Evolutionary conservation across 2,113 vertebrate genomes (phyloP), one percentile per base, ranked within the genome.

Genomic region (Campylorhamphus procurvoides): DNA sequence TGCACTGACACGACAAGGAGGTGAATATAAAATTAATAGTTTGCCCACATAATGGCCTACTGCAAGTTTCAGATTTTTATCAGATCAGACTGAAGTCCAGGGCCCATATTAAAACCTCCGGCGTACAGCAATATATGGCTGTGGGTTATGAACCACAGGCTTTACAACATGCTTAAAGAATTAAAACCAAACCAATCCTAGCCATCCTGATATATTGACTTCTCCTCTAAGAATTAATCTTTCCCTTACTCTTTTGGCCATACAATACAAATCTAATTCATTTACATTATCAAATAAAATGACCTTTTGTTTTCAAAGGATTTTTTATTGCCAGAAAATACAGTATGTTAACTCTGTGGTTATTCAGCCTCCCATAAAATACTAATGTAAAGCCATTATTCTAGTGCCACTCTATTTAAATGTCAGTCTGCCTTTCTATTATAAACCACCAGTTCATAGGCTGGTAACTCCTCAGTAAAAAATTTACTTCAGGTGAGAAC

Each of bases 21-120:
- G 99, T 99, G 98, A 98, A 98, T 98, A 96, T 98, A 97, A 97
- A 98, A 99, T 98, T 98, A 98, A 99, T 98, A 94, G 96, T 98
- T 97, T 97, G 96, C 97, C 97, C 97, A 97, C 95, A 87, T 98
- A 98, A 98, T 97, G 92, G 97, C 96, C 95, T 97, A 46, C 96
- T 94, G 97, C 94, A 97, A 97, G 95, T 97, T 97, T 95, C 94
- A 96, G 96, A 95, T 96, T 97, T 96, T 96, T 94, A 96, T 98
- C 97, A 84, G 94, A 97, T 95, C 83, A 66, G 93, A 71, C 96
- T 85, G 84, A 96, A 98, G 97, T 97, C 97, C 11, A 1, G 47
- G 96, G 96, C 97, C 96, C 91, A 87, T 93, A 44, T 94, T 97
- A 93, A 95, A 96, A n/a, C 53, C 88, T 50, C 9, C 31, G 53